Conservation (phyloP, 1,140 invertebrate genomes). For the Thaumetopoea pityocampa region DNA sequence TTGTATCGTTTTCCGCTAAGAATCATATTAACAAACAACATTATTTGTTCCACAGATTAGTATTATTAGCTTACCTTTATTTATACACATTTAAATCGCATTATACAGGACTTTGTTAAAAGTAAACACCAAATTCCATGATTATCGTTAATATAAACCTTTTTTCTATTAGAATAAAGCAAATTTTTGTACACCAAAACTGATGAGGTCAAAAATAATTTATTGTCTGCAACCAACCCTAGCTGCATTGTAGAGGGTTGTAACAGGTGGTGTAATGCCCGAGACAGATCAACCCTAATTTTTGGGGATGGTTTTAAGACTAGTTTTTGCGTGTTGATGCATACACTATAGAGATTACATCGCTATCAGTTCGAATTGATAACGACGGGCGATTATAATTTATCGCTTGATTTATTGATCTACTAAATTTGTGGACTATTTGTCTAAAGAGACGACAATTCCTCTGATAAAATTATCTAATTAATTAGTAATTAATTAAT, state of each 20-base stretch:
- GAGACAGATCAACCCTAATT: slow-evolving; percentile 36
- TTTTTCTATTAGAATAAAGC: background rate
- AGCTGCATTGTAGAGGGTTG: slow-evolving; percentile 14
- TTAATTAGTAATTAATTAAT: too few species aligned
- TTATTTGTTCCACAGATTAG: slow-evolving; percentile 17
- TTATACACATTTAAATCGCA: slow-evolving; percentile 29
- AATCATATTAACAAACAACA: slow-evolving; percentile 9
- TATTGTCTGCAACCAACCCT: slow-evolving; percentile 26
- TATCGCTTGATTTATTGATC: too few species aligned
- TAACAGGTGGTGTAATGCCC: slow-evolving; percentile 38
- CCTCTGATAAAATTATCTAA: too few species aligned
- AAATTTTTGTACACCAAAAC: slow-evolving; percentile 1
- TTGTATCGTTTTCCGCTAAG: too few species aligned
- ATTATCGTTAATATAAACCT: background rate
- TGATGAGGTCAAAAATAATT: slow-evolving; percentile 23
- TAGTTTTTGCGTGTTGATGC: slow-evolving; percentile 17
- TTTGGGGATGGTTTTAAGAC: slow-evolving; percentile 30
- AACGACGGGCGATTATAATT: too few species aligned
- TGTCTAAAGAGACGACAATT: too few species aligned
- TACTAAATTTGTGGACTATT: too few species aligned
- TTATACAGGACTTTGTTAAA: slow-evolving; percentile 32
- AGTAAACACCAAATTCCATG: slow-evolving; percentile 4
- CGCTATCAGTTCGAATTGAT: too few species aligned
- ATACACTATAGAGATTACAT: slow-evolving; percentile 7
- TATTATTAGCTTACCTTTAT: slow-evolving; percentile 25